These are phyloP conservation scores for Stenoptilia bipunctidactyla DNA, from an alignment of 2,888 invertebrate genomes.

Conservation along the genomic window DNA sequence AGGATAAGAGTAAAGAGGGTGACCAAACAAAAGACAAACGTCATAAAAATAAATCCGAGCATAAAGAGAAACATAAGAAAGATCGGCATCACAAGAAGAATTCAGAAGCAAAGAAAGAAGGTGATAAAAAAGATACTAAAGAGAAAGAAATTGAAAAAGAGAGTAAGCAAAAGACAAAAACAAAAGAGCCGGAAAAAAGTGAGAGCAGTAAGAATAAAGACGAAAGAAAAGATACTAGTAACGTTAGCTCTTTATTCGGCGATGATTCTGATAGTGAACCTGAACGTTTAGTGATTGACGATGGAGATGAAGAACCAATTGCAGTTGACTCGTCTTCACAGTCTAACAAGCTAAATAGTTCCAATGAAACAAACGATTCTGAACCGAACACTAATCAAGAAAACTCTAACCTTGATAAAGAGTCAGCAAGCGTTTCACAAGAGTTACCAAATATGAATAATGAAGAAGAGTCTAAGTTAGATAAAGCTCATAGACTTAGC, in stretches of 20 bases:
- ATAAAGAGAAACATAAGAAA: conserved; percentile 6
- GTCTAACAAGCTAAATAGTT: not conserved
- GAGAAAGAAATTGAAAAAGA: conserved; percentile 13
- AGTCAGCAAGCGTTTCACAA: not conserved
- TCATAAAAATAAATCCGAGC: conserved; percentile 8
- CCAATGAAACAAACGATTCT: not conserved
- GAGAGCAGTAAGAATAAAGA: not conserved
- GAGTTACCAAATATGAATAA: conserved; percentile 1
- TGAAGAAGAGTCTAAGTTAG: conserved; percentile 30
- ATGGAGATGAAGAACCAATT: conserved; percentile 22
- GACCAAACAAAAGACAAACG: conserved; percentile 23
- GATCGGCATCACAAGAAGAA: not conserved
- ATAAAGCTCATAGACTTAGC: conserved; percentile 43
- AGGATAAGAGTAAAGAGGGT: conserved; percentile 20
- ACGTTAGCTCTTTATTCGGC: conserved; percentile 13
- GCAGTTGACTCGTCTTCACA: not conserved
- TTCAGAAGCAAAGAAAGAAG: conserved; percentile 17
- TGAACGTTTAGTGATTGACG: conserved; percentile 43
- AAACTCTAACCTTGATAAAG: not conserved
- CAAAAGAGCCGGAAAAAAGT: conserved; percentile 2
- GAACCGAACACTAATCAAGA: not conserved
- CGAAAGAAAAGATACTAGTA: not conserved
- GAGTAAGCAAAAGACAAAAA: conserved; percentile 13
- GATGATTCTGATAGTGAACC: conserved; percentile 30
- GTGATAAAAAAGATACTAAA: too few relatives aligned